phyloP scores from a whole-genome alignment of 2,797 vertebrate species.

The Cirrhinus molitorella region DNA sequence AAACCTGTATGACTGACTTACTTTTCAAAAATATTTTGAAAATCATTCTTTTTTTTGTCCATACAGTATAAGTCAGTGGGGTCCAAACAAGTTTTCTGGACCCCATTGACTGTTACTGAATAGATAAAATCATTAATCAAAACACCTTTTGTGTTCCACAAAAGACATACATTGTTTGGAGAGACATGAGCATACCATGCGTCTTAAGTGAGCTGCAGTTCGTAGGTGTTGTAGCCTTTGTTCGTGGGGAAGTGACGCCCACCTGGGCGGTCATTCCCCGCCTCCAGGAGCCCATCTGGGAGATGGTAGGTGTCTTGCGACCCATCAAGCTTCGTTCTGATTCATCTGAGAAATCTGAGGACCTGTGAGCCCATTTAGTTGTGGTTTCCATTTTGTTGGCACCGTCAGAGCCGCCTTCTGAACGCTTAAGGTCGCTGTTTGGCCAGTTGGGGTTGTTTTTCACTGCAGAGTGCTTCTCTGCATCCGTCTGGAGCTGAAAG shows the following conservation, averaged over 20 bases:
- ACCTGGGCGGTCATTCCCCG: slow-evolving; percentile 85
- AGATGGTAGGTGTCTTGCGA: slow-evolving; percentile 82
- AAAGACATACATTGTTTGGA: not conserved
- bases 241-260: slow-evolving; percentile 83
- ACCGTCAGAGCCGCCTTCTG: slow-evolving; percentile 82
- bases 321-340: slow-evolving; percentile 78
- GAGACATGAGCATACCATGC: slow-evolving; percentile 67
- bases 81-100: not conserved
- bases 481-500: slow-evolving; percentile 78
- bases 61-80: no score
- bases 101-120: not conserved
- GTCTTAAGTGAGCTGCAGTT: slow-evolving; percentile 78
- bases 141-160: not conserved
- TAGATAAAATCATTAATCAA: not conserved
- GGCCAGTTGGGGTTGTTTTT: slow-evolving; percentile 81
- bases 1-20: not conserved
- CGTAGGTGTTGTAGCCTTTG: slow-evolving; percentile 73
- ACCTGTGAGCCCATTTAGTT: slow-evolving; percentile 84
- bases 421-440: slow-evolving; percentile 78
- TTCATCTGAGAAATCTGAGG: slow-evolving; percentile 81
- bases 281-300: slow-evolving; percentile 89
- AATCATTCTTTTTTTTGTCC: not conserved
- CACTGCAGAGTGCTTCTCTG: slow-evolving; percentile 84
- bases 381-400: slow-evolving; percentile 82
- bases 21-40: not conserved